Conservation (phyloP, 1,140 invertebrate genomes). For the Hyphantria cunea region DNA sequence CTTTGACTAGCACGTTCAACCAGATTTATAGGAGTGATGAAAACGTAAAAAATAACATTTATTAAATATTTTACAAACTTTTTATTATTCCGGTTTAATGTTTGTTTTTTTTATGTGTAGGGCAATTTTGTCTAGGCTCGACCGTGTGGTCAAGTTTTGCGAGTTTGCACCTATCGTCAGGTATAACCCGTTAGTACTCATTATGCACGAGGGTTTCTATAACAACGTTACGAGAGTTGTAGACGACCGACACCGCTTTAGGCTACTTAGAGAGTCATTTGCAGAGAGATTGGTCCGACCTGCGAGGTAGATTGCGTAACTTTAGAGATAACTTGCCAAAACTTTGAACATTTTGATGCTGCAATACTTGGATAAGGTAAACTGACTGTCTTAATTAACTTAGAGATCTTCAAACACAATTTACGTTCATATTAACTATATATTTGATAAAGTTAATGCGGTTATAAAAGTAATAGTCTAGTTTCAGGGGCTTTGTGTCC, state of each 20-base stretch:
- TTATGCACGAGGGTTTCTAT: conserved; percentile 57
- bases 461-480: conserved; percentile 6
- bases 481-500: background rate
- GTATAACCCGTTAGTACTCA: conserved; percentile 46
- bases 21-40: no score
- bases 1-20: conserved; percentile 6
- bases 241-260: conserved; percentile 38
- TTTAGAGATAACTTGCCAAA: conserved; percentile 76
- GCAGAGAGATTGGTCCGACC: conserved; percentile 69
- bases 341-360: conserved; percentile 77
- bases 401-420: conserved; percentile 52
- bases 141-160: conserved; percentile 36
- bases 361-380: conserved; percentile 77
- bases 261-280: conserved; percentile 74
- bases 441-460: conserved; percentile 38
- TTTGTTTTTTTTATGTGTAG: background rate
- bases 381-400: conserved; percentile 75
- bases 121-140: background rate
- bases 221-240: conserved; percentile 51
- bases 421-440: conserved; percentile 46
- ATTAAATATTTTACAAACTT: conserved; percentile 14
- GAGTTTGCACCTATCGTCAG: conserved; percentile 4
- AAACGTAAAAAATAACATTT: no score
- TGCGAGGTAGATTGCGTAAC: conserved; percentile 75
- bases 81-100: conserved; percentile 8